These are phyloP conservation scores for Cyclargus thomasi DNA, from an alignment of 1,140 invertebrate genomes.

Conservation along the genomic window DNA sequence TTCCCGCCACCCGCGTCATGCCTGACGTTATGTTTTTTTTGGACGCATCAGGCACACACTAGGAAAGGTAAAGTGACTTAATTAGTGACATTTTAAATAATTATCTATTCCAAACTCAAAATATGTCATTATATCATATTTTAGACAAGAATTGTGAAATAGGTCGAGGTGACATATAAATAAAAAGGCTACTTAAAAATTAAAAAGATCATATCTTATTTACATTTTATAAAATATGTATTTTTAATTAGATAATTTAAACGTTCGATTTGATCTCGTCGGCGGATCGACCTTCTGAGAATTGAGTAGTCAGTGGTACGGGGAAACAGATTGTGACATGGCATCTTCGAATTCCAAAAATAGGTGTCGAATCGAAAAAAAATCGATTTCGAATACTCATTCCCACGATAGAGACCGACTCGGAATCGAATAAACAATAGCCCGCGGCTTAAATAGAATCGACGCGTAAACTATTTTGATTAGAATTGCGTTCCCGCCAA, in stretches of 20 bases:
- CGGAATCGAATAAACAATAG: conserved; percentile 38
- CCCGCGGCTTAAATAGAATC: conserved; percentile 30
- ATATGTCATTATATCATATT: too few relatives aligned
- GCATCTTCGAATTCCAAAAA: conserved; percentile 24
- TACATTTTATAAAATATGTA: conserved; percentile 7
- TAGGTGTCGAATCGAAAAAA: conserved; percentile 40
- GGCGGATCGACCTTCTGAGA: conserved; percentile 8
- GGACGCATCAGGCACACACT: not conserved
- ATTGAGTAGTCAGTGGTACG: conserved; percentile 11
- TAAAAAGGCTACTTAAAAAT: not conserved
- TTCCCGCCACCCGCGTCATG: conserved; percentile 28
- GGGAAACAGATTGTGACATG: conserved; percentile 14
- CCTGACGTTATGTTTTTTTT: conserved; percentile 17
- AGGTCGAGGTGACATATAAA: too few relatives aligned
- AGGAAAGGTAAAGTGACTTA: not conserved
- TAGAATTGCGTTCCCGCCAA: conserved; percentile 64
- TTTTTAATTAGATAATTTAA: conserved; percentile 17
- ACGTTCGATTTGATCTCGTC: not conserved
- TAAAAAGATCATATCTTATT: not conserved
- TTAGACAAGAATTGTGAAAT: too few relatives aligned
- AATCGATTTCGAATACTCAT: conserved; percentile 31
- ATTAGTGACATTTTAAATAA: too few relatives aligned
- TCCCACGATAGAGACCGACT: conserved; percentile 47
- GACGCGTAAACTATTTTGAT: conserved; percentile 73
- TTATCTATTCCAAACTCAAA: too few relatives aligned